A percentile compares a stretch with the other conserved stretches of the same genome.
Evolutionary conservation across 2,888 invertebrate species (phyloP).

Genomic region (Melolontha melolontha): DNA sequence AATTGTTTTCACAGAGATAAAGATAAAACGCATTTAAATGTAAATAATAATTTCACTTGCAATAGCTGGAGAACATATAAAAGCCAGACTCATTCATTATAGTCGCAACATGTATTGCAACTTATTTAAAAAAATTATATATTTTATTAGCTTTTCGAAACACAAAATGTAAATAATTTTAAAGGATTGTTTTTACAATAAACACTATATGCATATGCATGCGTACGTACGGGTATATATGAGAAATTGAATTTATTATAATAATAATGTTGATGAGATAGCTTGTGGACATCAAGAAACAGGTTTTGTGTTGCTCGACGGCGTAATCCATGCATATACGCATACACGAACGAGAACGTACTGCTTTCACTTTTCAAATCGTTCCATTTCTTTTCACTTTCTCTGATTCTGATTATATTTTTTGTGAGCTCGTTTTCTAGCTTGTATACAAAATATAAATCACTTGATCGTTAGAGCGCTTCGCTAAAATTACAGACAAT

Average conservation of each 20-base stretch:
- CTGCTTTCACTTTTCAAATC: slow-evolving; percentile 39
- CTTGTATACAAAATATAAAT: slow-evolving; percentile 26
- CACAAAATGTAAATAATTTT: too few relatives aligned
- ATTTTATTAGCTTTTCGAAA: too few relatives aligned
- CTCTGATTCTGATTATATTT: slow-evolving; percentile 25
- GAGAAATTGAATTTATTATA: slow-evolving; percentile 22
- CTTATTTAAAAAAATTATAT: too few relatives aligned
- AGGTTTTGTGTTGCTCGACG: slow-evolving; percentile 12
- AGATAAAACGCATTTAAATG: not conserved
- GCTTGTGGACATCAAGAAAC: slow-evolving; percentile 26
- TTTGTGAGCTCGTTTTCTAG: slow-evolving; percentile 8
- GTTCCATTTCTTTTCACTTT: slow-evolving; percentile 38
- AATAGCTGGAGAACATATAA: too few relatives aligned
- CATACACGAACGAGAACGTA: not conserved
- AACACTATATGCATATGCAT: slow-evolving; percentile 5
- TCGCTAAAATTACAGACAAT: slow-evolving; percentile 22
- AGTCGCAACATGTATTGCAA: too few relatives aligned
- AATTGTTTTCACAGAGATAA: too few relatives aligned
- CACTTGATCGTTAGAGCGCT: slow-evolving; percentile 31
- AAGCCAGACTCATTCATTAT: too few relatives aligned
- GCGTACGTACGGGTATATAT: not conserved
- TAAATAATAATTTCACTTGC: too few relatives aligned
- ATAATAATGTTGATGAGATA: slow-evolving; percentile 14
- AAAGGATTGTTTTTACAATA: not conserved
- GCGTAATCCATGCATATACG: too few relatives aligned